These are phyloP conservation scores for Acrocephalus scirpaceus DNA, from an alignment of 2,797 vertebrate species.

Conservation along the genomic window DNA sequence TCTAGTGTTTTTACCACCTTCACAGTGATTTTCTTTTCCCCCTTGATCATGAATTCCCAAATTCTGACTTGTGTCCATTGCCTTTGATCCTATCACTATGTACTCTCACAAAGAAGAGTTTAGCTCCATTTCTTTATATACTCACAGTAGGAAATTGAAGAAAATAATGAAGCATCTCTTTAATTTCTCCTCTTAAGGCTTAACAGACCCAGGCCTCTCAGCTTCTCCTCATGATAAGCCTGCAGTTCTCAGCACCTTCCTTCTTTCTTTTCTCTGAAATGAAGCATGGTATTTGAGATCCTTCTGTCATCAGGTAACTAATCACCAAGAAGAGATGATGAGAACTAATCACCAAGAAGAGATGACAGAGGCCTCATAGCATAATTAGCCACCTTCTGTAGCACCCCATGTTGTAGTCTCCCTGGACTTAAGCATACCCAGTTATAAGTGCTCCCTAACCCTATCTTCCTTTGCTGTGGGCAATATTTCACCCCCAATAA, in stretches of 20 bases:
- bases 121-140: not conserved
- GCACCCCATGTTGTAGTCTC: accelerated
- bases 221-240: not conserved
- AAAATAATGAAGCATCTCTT: not conserved
- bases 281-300: not conserved
- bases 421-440: not conserved
- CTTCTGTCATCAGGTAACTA: not conserved
- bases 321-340: not conserved
- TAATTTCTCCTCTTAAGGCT: not conserved
- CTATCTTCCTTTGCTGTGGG: not conserved
- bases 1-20: not conserved
- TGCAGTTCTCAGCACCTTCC: not conserved
- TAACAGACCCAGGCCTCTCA: not conserved
- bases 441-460: not conserved
- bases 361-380: not conserved
- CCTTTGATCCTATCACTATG: not conserved
- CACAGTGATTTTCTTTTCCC: not conserved
- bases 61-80: not conserved
- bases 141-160: not conserved
- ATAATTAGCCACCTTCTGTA: not conserved
- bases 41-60: not conserved
- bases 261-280: not conserved
- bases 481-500: not conserved
- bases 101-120: accelerated
- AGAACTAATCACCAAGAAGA: too few relatives aligned